A percentile compares a stretch with the other conserved stretches of the same genome.
Conservation (phyloP, 2,797 vertebrate species). For the Lutjanus campechanus region DNA sequence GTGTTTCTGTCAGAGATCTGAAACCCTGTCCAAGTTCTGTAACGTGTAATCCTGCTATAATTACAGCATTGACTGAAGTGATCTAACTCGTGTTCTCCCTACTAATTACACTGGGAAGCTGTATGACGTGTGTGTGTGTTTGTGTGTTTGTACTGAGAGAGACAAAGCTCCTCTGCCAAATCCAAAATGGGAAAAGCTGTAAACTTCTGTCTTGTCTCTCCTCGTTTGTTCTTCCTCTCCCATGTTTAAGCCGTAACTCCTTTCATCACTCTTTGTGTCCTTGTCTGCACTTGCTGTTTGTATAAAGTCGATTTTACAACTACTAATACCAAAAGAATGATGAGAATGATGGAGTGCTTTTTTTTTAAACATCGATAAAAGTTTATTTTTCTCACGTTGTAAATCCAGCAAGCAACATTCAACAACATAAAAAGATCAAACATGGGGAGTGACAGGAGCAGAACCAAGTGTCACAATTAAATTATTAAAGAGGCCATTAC, state of each 20-base stretch:
- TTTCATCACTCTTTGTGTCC: neutral
- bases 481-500: neutral
- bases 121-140: neutral
- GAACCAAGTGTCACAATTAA: neutral
- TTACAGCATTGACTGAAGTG: slow-evolving; percentile 56
- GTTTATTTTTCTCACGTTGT: neutral
- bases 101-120: slow-evolving; percentile 62
- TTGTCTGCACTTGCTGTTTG: neutral
- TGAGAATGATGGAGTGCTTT: neutral
- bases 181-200: neutral
- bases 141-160: slow-evolving; percentile 8
- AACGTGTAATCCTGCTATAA: slow-evolving; percentile 59
- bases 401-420: neutral
- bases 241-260: neutral
- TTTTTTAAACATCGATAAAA: neutral
- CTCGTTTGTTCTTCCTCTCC: neutral
- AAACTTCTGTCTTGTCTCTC: slow-evolving; percentile 6
- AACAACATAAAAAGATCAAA: neutral
- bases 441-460: neutral
- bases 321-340: neutral
- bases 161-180: slow-evolving; percentile 23
- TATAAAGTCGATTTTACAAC: slow-evolving; percentile 5
- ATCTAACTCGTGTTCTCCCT: slow-evolving; percentile 54
- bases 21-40: slow-evolving; percentile 25
- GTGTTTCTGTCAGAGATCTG: slow-evolving; percentile 22